Evolutionary conservation across 2,113 vertebrate genomes (phyloP).

Genomic region (Brachypteracias leptosomus): DNA sequence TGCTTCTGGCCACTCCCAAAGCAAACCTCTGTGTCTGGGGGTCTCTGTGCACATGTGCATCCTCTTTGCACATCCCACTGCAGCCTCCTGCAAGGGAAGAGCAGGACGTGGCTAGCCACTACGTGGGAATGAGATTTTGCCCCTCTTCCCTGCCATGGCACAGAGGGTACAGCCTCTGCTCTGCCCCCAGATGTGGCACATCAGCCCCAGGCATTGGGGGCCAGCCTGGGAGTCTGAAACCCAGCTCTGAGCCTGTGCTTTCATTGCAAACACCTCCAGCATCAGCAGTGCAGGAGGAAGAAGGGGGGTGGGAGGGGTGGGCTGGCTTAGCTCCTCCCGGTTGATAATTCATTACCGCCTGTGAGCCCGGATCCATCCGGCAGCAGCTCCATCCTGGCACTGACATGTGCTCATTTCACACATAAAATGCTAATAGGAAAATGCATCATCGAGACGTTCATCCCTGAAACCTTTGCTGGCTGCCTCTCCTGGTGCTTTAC

Average conservation of each 20-base stretch:
- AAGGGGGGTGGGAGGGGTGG: not conserved
- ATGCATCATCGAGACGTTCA: not conserved
- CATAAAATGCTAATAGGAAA: conserved; percentile 30
- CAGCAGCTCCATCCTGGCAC: conserved; percentile 28
- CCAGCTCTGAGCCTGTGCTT: not conserved
- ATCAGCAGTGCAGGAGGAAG: conserved; percentile 33
- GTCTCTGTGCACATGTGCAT: accelerated
- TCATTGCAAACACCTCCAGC: not conserved
- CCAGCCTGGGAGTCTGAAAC: not conserved
- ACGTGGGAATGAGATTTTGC: not conserved
- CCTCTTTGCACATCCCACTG: not conserved
- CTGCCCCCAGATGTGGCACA: not conserved
- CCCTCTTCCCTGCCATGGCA: not conserved
- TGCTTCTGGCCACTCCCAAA: not conserved
- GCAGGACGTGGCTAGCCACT: not conserved
- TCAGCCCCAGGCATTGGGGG: not conserved
- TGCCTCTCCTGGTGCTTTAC: not conserved
- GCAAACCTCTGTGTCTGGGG: not conserved
- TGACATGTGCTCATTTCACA: not conserved
- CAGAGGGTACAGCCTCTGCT: not conserved
- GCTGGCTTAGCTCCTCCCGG: conserved; percentile 25
- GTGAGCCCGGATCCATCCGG: not conserved
- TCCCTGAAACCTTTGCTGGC: not conserved
- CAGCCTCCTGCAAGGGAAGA: not conserved
- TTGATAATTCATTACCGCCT: conserved; percentile 9